Percentiles rank a stretch among this genome's conserved stretches.
These are phyloP conservation scores for Drosophila nigromelanica DNA, from an alignment of 1,140 invertebrate genomes.

Conservation along the genomic window DNA sequence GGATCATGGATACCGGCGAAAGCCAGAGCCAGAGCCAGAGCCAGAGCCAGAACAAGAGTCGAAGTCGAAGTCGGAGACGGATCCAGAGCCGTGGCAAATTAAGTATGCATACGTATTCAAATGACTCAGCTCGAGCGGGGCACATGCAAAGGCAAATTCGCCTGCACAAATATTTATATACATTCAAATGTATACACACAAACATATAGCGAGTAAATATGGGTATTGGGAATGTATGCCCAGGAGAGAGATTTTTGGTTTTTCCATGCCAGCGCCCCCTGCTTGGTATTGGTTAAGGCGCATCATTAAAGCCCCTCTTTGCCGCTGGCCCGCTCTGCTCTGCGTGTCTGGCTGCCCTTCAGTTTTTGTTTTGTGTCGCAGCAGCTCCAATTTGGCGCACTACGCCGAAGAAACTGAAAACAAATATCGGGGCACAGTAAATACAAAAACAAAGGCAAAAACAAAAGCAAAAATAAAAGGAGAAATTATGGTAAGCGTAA, in stretches of 20 bases:
- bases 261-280: slow-evolving; percentile 54
- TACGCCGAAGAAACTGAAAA: slow-evolving; percentile 22
- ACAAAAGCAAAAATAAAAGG: slow-evolving; percentile 48
- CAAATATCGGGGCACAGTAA: slow-evolving; percentile 26
- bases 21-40: background rate
- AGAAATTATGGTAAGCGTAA: slow-evolving; percentile 74
- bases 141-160: slow-evolving; percentile 32
- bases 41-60: background rate
- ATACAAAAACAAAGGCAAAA: slow-evolving; percentile 50
- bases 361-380: slow-evolving; percentile 37
- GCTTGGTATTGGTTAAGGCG: slow-evolving; percentile 57
- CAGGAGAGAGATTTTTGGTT: slow-evolving; percentile 78
- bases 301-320: slow-evolving; percentile 61
- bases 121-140: slow-evolving; percentile 53
- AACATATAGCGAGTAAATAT: slow-evolving; percentile 6
- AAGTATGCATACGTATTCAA: slow-evolving; percentile 82
- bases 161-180: slow-evolving; percentile 54
- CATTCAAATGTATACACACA: slow-evolving; percentile 41
- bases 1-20: slow-evolving; percentile 43
- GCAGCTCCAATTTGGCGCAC: slow-evolving; percentile 37
- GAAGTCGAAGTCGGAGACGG: slow-evolving; percentile 7
- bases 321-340: slow-evolving; percentile 3
- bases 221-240: slow-evolving; percentile 33
- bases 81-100: slow-evolving; percentile 55
- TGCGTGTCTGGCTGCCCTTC: slow-evolving; percentile 47